Evolutionary conservation across 2,888 invertebrate species (phyloP).

Genomic region (Anarsia innoxiella): DNA sequence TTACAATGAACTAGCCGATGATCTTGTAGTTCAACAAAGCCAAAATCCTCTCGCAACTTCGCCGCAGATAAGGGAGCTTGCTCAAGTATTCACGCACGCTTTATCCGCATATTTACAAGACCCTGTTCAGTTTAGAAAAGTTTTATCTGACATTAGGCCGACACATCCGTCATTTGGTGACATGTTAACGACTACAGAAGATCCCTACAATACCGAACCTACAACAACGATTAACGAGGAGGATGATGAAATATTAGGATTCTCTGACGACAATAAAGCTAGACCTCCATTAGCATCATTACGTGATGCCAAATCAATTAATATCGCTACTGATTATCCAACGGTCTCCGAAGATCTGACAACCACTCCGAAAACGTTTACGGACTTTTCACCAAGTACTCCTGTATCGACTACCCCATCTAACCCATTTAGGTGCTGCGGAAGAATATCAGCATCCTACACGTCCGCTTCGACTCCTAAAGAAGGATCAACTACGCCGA

Average conservation of each 20-base stretch:
- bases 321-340: conserved; percentile 39
- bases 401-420: conserved; percentile 41
- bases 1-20: conserved; percentile 63
- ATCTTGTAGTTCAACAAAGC: conserved; percentile 78
- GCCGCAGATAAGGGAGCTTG: conserved; percentile 84
- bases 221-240: conserved; percentile 78
- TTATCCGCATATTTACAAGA: conserved; percentile 88
- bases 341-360: conserved; percentile 33
- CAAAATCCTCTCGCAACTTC: conserved; percentile 76
- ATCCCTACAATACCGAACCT: conserved; percentile 67
- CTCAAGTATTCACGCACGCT: conserved; percentile 89
- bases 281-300: conserved; percentile 33
- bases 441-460: conserved; percentile 64
- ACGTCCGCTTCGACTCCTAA: conserved; percentile 48
- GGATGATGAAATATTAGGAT: conserved; percentile 85
- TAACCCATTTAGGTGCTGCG: conserved; percentile 57
- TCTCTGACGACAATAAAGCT: conserved; percentile 78
- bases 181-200: conserved; percentile 49
- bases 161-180: conserved; percentile 81
- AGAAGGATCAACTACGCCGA: conserved; percentile 41
- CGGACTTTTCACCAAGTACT: conserved; percentile 34
- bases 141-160: conserved; percentile 84
- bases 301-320: conserved; percentile 63
- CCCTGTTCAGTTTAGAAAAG: conserved; percentile 86
- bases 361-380: conserved; percentile 33